phyloP scores from a whole-genome alignment of 2,797 vertebrate species.

The Mycteria americana region DNA sequence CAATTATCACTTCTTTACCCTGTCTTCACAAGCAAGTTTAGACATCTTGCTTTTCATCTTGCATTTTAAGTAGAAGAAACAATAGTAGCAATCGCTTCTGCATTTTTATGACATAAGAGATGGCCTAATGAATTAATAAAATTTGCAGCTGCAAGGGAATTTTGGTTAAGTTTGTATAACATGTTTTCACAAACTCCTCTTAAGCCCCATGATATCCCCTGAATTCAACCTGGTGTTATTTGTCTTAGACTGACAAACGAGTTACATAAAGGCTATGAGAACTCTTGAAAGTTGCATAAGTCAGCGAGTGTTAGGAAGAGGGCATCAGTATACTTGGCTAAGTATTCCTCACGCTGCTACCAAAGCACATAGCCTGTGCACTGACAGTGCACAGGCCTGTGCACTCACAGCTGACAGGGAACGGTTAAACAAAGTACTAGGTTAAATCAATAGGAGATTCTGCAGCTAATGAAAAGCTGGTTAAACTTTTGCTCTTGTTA shows the following conservation, averaged over 20 bases:
- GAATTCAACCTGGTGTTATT: neutral
- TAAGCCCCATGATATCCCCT: neutral
- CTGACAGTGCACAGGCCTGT: too few species aligned
- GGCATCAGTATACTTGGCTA: neutral
- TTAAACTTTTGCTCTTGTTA: neutral
- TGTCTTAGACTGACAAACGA: neutral
- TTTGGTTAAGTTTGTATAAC: neutral
- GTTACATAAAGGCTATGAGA: neutral
- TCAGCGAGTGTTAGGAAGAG: neutral
- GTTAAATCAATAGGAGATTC: neutral
- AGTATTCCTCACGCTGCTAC: neutral
- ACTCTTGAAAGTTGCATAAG: neutral
- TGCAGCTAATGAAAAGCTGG: neutral
- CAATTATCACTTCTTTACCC: neutral
- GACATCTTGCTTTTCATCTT: neutral
- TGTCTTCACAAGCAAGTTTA: neutral
- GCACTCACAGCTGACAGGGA: neutral
- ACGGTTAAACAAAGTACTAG: neutral
- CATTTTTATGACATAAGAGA: neutral
- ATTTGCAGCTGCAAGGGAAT: neutral
- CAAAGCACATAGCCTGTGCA: neutral
- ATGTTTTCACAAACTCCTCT: neutral
- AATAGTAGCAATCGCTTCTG: neutral
- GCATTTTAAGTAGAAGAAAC: conserved; percentile 5
- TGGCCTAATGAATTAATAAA: neutral